Evolutionary conservation across 23 tunicate genomes (phyloP).

Genomic region (Clavelina lepadiformis): DNA sequence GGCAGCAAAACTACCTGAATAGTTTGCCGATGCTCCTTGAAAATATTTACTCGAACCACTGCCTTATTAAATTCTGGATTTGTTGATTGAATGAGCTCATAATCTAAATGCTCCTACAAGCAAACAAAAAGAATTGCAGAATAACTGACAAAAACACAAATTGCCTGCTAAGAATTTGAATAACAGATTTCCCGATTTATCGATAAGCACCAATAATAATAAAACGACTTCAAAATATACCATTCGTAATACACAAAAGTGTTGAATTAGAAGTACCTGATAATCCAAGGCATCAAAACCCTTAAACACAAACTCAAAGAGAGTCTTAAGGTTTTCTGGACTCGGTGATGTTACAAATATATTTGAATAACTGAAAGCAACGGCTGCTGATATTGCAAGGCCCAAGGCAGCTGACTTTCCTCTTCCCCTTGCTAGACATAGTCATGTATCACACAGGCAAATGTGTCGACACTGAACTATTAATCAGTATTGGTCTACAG

Average conservation of each 20-base stretch:
- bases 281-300: constrained; percentile 95
- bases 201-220: too few relatives aligned
- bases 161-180: not conserved
- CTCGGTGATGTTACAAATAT: constrained; percentile 93
- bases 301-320: constrained; percentile 87
- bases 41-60: constrained; percentile 78
- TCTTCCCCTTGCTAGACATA: constrained; percentile 71
- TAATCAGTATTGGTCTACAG: too few relatives aligned
- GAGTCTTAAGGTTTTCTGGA: constrained; percentile 82
- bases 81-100: constrained; percentile 86
- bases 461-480: too few relatives aligned
- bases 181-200: too few relatives aligned
- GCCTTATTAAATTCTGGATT: constrained; percentile 91
- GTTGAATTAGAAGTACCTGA: constrained; percentile 32
- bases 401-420: constrained; percentile 95
- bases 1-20: constrained; percentile 88
- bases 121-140: not conserved
- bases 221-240: not conserved
- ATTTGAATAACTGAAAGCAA: constrained; percentile 86
- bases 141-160: not conserved
- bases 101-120: constrained; percentile 74
- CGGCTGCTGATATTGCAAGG: constrained; percentile 76
- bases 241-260: not conserved
- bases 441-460: too few relatives aligned
- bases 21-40: constrained; percentile 88